A percentile compares a stretch with the other conserved stretches of the same genome.
Evolutionary conservation across 2,113 vertebrate genomes (phyloP).

Genomic region (Poeciliopsis retropinna): DNA sequence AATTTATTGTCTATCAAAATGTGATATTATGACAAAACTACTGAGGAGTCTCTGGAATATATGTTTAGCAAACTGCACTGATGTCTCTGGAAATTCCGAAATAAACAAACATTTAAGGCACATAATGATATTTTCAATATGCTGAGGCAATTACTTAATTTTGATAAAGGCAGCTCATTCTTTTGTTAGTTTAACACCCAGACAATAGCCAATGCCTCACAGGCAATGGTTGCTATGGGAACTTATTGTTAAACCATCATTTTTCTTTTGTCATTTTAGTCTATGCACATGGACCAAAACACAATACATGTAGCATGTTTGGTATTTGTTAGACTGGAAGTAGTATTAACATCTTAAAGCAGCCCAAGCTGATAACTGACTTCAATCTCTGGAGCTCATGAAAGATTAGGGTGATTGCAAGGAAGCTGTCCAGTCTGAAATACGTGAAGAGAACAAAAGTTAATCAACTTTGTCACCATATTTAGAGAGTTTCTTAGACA

Average conservation of each 20-base stretch:
- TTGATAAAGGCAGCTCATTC: background rate
- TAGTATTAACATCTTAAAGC: too few species aligned
- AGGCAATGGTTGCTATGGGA: background rate
- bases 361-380: too few species aligned
- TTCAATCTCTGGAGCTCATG: background rate
- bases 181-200: background rate
- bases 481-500: too few species aligned
- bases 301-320: too few species aligned
- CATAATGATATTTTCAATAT: background rate
- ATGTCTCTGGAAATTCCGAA: background rate
- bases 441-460: too few species aligned
- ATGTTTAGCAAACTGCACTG: background rate
- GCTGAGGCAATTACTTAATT: background rate
- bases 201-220: background rate
- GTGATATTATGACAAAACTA: background rate
- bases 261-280: background rate
- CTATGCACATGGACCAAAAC: too few species aligned
- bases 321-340: too few species aligned
- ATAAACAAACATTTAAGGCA: background rate
- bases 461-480: too few species aligned
- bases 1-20: too few species aligned
- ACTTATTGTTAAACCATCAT: background rate
- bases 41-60: constrained; percentile 1
- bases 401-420: background rate
- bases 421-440: too few species aligned